Percentiles rank a stretch among this genome's conserved stretches.
Evolutionary conservation across 2,888 invertebrate genomes (phyloP).

Genomic region (Dysmachus trigonus): DNA sequence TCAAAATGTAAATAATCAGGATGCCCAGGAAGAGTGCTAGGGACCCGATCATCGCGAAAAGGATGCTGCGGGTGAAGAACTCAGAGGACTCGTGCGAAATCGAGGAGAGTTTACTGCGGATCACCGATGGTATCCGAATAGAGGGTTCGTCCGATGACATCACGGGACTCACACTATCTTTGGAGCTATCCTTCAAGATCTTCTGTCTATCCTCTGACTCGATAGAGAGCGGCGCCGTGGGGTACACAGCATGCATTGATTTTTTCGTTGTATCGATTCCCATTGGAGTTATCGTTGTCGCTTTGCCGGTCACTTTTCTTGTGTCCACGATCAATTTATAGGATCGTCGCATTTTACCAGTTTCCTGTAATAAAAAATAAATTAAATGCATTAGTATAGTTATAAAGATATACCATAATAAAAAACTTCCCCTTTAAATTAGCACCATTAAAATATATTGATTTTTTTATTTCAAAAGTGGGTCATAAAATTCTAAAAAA

Average conservation of each 20-base stretch:
- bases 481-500: no score
- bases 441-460: background rate
- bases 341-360: slow-evolving; percentile 58
- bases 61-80: slow-evolving; percentile 51
- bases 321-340: slow-evolving; percentile 58
- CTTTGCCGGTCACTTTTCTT: slow-evolving; percentile 54
- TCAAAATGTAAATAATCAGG: slow-evolving; percentile 52
- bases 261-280: slow-evolving; percentile 54
- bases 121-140: slow-evolving; percentile 49
- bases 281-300: slow-evolving; percentile 54
- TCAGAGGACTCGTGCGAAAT: slow-evolving; percentile 47
- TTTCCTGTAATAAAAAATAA: slow-evolving; percentile 54
- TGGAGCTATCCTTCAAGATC: slow-evolving; percentile 56
- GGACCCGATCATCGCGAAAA: slow-evolving; percentile 53
- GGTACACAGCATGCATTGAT: slow-evolving; percentile 52
- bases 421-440: background rate
- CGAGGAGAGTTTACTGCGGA: slow-evolving; percentile 53
- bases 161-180: slow-evolving; percentile 17
- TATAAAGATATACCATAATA: background rate
- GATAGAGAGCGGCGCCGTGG: slow-evolving; percentile 51
- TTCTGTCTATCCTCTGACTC: slow-evolving; percentile 55
- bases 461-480: background rate
- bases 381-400: background rate
- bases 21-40: slow-evolving; percentile 53
- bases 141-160: background rate